These are phyloP conservation scores for Naja naja DNA, from an alignment of 2,113 vertebrate species.

Conservation along the genomic window DNA sequence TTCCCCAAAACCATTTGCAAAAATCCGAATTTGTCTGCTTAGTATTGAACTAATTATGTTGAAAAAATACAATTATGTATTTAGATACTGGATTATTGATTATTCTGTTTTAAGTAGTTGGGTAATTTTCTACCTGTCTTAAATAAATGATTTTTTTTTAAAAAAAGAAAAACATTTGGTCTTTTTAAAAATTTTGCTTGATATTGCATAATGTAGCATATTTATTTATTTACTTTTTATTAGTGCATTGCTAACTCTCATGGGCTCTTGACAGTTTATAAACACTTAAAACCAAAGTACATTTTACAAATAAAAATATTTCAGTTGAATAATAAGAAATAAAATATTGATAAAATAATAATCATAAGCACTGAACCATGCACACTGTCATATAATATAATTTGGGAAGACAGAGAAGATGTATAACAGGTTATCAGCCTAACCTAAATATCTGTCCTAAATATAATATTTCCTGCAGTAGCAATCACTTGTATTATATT, in stretches of 20 bases:
- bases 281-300: background rate
- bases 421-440: background rate
- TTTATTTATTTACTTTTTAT: background rate
- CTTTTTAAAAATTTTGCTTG: background rate
- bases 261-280: background rate
- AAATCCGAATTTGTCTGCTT: background rate
- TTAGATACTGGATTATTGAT: background rate
- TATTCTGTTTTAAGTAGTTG: background rate
- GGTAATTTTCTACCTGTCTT: background rate
- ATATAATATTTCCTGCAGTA: background rate
- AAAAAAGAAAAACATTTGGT: background rate
- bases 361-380: background rate
- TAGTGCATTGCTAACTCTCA: background rate
- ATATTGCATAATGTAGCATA: background rate
- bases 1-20: background rate
- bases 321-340: background rate
- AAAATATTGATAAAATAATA: background rate
- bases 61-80: background rate
- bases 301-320: background rate
- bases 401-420: background rate
- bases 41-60: background rate
- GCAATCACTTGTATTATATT: background rate
- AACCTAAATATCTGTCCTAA: background rate
- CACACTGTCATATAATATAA: background rate
- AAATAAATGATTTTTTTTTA: background rate